Percentiles rank a stretch among this genome's conserved stretches.
Evolutionary conservation across 2,888 invertebrate species (phyloP).

Genomic region (Idaea dimidiata): DNA sequence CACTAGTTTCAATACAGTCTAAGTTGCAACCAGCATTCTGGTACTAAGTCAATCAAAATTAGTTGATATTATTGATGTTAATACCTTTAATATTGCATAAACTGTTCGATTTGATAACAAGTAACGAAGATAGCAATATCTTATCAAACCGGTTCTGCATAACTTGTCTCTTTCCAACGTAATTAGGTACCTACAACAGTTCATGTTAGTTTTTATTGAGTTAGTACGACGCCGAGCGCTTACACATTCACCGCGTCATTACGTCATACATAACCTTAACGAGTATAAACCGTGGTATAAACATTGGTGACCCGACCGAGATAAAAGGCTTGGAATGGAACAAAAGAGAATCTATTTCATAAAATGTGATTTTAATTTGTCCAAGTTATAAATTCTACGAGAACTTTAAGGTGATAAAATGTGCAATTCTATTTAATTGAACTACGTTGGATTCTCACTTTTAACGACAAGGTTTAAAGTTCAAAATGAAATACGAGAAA

Average conservation of each 20-base stretch:
- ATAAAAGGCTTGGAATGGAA: background rate
- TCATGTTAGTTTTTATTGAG: background rate
- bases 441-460: constrained; percentile 6
- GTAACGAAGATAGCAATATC: background rate
- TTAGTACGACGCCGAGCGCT: background rate
- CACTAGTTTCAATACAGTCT: too few species aligned
- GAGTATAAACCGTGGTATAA: background rate
- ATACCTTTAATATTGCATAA: too few species aligned
- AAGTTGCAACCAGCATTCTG: too few species aligned
- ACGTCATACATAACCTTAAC: background rate
- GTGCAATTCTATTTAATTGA: constrained; percentile 2
- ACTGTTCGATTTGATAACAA: background rate
- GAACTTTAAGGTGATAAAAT: constrained; percentile 1
- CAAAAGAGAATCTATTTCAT: background rate
- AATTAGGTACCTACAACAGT: background rate
- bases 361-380: constrained; percentile 3
- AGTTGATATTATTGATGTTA: too few species aligned
- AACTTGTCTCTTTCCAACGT: background rate
- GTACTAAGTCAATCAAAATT: too few species aligned
- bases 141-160: background rate
- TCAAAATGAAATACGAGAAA: constrained; percentile 53
- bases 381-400: background rate
- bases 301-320: background rate
- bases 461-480: constrained; percentile 2
- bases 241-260: background rate